These are phyloP conservation scores for Helicoverpa assulta DNA, from an alignment of 2,888 invertebrate genomes.

Conservation along the genomic window DNA sequence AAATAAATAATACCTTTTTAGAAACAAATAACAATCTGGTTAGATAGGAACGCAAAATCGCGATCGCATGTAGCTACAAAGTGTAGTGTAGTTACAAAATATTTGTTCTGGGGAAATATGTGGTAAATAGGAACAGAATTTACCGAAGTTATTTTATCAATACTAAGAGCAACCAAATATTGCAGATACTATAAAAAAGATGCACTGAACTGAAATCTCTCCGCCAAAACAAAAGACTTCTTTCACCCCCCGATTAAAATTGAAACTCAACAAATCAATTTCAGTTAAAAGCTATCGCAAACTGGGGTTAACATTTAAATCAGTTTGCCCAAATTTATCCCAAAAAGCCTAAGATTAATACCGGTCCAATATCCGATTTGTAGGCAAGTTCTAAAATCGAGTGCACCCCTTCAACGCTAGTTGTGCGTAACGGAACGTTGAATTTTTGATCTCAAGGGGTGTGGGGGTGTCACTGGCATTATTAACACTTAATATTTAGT, in stretches of 20 bases:
- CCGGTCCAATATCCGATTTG: constrained; percentile 78
- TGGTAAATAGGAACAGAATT: no score
- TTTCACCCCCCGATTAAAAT: constrained; percentile 19
- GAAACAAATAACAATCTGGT: neutral
- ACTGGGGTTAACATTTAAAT: constrained; percentile 61
- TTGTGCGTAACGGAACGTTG: constrained; percentile 81
- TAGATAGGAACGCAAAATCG: no score
- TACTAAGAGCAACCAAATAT: no score
- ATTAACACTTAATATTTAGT: constrained; percentile 87
- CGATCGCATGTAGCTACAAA: no score
- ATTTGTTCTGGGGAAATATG: no score
- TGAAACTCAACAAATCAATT: constrained; percentile 47
- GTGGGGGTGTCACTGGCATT: constrained; percentile 78
- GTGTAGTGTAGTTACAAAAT: no score
- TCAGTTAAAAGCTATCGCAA: constrained; percentile 46
- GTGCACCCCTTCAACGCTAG: constrained; percentile 77
- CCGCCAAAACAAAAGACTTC: constrained; percentile 18
- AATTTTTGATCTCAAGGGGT: constrained; percentile 81
- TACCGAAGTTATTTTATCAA: no score
- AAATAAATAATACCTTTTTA: neutral
- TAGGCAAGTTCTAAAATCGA: constrained; percentile 75
- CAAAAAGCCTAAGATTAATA: constrained; percentile 67
- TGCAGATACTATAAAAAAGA: no score
- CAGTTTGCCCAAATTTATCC: constrained; percentile 59
- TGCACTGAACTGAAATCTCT: neutral